phyloP scores from a whole-genome alignment of 2,113 vertebrate genomes.

The Colinus virginianus region DNA sequence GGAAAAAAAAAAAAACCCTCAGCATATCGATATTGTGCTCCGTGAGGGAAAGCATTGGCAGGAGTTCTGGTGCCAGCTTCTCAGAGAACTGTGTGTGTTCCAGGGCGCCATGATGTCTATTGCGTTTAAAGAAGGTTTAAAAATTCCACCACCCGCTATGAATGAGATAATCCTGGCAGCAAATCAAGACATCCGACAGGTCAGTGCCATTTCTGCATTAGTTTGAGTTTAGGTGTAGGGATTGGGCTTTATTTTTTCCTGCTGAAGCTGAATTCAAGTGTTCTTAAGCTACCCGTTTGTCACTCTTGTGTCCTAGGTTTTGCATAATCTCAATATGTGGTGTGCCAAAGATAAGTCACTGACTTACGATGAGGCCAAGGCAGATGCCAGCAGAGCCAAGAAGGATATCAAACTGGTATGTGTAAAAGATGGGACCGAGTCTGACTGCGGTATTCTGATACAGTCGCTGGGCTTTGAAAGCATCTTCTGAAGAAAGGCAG shows the following conservation, averaged over 20 bases:
- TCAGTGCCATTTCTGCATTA: conserved; percentile 57
- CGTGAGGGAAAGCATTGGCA: neutral
- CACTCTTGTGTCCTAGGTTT: conserved; percentile 81
- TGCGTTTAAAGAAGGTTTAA: conserved; percentile 95
- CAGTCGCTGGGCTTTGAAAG: neutral
- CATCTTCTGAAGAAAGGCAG: neutral
- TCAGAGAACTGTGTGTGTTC: neutral
- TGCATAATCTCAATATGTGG: conserved; percentile 99
- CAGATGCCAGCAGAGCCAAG: conserved; percentile 87
- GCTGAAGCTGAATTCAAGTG: neutral
- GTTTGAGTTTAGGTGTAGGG: neutral
- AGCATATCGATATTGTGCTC: neutral
- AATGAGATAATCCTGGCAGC: conserved; percentile 96
- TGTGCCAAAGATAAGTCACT: conserved; percentile 89
- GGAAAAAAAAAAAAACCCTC: neutral
- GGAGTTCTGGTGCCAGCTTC: neutral
- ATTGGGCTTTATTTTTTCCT: neutral
- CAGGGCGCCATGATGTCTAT: conserved; percentile 98
- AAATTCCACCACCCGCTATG: conserved; percentile 93
- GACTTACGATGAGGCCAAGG: conserved; percentile 92
- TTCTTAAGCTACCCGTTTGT: neutral
- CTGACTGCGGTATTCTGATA: neutral
- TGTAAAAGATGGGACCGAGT: neutral
- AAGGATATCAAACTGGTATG: conserved; percentile 93
- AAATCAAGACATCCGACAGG: conserved; percentile 98